Evolutionary conservation across 1,140 invertebrate genomes (phyloP).

Genomic region (Manduca sexta): DNA sequence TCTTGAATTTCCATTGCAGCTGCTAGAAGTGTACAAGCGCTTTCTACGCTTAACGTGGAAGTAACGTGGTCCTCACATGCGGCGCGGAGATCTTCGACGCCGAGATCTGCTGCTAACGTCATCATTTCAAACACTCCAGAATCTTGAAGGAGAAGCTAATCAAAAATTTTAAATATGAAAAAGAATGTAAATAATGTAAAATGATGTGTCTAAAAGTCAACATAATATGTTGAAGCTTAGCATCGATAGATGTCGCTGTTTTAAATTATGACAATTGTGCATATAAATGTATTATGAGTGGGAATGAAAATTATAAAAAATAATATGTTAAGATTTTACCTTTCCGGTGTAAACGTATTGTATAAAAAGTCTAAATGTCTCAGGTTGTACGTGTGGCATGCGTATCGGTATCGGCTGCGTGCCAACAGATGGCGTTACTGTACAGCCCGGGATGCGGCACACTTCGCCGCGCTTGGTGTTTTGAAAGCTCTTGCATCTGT

Average conservation of each 20-base stretch:
- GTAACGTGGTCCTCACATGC: slow-evolving; percentile 93
- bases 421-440: slow-evolving; percentile 81
- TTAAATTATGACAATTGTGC: too few relatives aligned
- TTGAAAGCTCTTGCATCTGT: slow-evolving; percentile 91
- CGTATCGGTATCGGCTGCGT: slow-evolving; percentile 84
- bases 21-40: slow-evolving; percentile 90
- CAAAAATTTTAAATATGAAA: slow-evolving; percentile 7
- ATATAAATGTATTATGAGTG: not conserved
- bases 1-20: slow-evolving; percentile 92
- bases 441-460: slow-evolving; percentile 83
- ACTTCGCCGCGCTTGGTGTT: slow-evolving; percentile 86
- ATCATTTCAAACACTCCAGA: slow-evolving; percentile 92
- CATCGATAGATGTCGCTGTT: too few relatives aligned
- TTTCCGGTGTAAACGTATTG: slow-evolving; percentile 94
- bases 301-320: not conserved
- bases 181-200: too few relatives aligned
- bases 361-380: slow-evolving; percentile 90
- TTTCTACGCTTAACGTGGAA: slow-evolving; percentile 87
- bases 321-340: too few relatives aligned
- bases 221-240: too few relatives aligned
- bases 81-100: slow-evolving; percentile 85
- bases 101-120: slow-evolving; percentile 88
- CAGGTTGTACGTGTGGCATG: slow-evolving; percentile 87
- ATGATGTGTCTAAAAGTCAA: too few relatives aligned
- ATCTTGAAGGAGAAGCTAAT: slow-evolving; percentile 88